phyloP scores from a whole-genome alignment of 2,888 invertebrate species.

The Priocnemis perturbator region DNA sequence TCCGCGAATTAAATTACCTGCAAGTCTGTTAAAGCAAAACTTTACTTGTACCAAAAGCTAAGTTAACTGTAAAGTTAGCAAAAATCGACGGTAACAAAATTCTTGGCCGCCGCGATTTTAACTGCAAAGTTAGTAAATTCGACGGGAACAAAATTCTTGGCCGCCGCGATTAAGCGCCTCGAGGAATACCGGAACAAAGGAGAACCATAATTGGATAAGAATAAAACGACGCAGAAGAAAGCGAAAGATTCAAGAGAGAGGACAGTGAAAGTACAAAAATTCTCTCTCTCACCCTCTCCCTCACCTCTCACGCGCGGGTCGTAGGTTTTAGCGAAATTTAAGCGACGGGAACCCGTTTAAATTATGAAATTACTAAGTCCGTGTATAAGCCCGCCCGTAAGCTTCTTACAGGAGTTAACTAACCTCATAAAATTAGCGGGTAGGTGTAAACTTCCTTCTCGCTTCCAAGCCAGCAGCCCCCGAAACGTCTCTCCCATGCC shows the following conservation, averaged over 20 bases:
- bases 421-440: constrained; percentile 66
- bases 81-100: no score
- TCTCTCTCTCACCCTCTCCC: no score
- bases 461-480: constrained; percentile 16
- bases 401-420: constrained; percentile 64
- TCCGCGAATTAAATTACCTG: no score
- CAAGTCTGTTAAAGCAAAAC: no score
- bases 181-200: neutral
- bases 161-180: no score
- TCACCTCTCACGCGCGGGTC: neutral
- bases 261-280: constrained; percentile 8
- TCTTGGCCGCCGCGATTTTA: no score
- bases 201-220: neutral
- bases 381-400: constrained; percentile 53
- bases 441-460: constrained; percentile 58
- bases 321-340: constrained; percentile 13
- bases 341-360: constrained; percentile 48
- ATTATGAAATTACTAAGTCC: constrained; percentile 61
- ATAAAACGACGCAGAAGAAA: neutral
- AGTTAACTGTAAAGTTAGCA: no score
- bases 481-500: constrained; percentile 4
- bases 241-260: neutral
- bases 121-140: no score
- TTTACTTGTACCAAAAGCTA: no score
- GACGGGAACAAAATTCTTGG: no score